Evolutionary conservation across 2,797 vertebrate species (phyloP).

Genomic region (Notamacropus eugenii): DNA sequence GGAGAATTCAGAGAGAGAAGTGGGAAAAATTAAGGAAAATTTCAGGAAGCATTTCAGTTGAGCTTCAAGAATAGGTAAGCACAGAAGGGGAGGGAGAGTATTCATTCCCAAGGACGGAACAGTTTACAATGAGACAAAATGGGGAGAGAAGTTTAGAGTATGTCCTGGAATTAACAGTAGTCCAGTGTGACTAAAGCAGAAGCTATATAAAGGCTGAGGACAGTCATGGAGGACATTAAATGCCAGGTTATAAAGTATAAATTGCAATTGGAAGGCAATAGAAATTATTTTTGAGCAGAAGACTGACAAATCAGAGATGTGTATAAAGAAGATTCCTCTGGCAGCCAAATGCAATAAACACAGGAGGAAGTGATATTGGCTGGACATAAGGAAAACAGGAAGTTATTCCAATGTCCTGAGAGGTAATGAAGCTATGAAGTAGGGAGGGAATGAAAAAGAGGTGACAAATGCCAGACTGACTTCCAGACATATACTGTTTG

Average conservation of each 20-base stretch:
- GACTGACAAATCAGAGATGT: not conserved
- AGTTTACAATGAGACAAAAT: not conserved
- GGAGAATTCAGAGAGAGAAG: not conserved
- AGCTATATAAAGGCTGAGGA: not conserved
- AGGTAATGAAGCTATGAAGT: not conserved
- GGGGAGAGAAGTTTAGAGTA: not conserved
- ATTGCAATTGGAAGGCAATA: not conserved
- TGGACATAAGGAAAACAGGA: not conserved
- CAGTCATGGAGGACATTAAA: not conserved
- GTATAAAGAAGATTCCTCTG: not conserved
- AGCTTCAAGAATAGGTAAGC: not conserved
- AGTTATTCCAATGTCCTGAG: not conserved
- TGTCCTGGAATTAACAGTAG: not conserved
- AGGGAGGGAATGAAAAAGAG: not conserved
- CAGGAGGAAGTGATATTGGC: not conserved
- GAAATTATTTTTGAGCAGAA: not conserved
- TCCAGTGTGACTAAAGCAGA: not conserved
- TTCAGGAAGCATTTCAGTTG: not conserved
- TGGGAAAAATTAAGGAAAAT: not conserved
- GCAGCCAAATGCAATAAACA: not conserved
- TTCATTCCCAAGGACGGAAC: not conserved
- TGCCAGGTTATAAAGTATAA: not conserved
- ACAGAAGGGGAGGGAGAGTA: not conserved
- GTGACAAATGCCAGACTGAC: not conserved
- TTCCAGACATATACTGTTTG: not conserved